Base-by-base conservation (phyloP, 2,888 invertebrate species). In the Microctonus hyperodae region DNA sequence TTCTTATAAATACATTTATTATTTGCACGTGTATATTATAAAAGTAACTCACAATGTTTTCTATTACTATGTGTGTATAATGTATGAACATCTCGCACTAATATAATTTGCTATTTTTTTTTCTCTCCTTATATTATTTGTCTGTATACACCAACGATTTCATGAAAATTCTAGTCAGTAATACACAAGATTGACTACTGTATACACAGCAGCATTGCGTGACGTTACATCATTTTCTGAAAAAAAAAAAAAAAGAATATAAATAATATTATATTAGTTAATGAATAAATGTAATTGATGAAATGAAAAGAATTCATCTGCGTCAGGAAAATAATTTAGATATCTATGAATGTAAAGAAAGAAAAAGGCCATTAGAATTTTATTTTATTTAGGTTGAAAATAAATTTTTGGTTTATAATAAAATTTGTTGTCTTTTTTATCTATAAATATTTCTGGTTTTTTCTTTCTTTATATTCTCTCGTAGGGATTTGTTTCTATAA, bases 161-260 rank as follows among this genome's bases (percentile, higher is more conserved):
- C 44, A 44, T 44, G 44, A n/a, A 44, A 44, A 44, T 44, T 44
- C 16, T 44, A 16, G 44, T 44, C 44, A n/a, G n/a, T n/a, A n/a
- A n/a, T n/a, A 9, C 6, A 44, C 16, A 16, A 2, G 4, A 44
- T 44, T 44, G 20, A 44, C 20, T 16, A 9, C 44, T 44, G 5
- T 44, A 16, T n/a, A 44, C 16, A 44, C 16, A 1, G 6, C 16
- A 9, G 44, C 16, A 44, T 44, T 16, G 44, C 20, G 44, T 44
- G 44, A 16, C 16, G 16, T 44, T 44, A 16, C 44, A 44, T 44
- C 44, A 20, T 44, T 7, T 16, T 16, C 44, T 7, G 16, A 7
- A 7, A 20, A 7, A 40, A 40, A 40, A 4, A n/a, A 13, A 1
- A 20, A 44, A 44, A 6, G 16, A 6, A 20, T 44, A 28, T 28